Evolutionary conservation across 2,113 vertebrate genomes (phyloP).

Genomic region (Clarias batrachus): DNA sequence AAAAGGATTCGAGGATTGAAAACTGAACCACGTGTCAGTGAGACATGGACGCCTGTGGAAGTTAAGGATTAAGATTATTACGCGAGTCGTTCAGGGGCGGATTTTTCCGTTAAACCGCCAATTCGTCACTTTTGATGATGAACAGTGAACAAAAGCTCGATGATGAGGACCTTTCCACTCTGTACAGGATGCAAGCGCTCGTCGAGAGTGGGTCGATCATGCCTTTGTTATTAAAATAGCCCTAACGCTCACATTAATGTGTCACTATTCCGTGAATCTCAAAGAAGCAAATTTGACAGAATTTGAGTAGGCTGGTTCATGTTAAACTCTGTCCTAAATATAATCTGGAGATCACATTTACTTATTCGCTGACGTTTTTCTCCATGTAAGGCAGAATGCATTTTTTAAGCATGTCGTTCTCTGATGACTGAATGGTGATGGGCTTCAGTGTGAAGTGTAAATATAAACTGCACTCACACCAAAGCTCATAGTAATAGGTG

Average conservation of each 20-base stretch:
- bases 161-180: neutral
- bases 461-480: constrained; percentile 81
- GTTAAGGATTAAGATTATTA: neutral
- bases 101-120: neutral
- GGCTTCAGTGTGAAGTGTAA: neutral
- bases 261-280: neutral
- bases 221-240: constrained; percentile 16
- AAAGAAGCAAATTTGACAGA: neutral
- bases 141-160: neutral
- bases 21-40: neutral
- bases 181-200: neutral
- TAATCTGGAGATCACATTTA: neutral
- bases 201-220: neutral
- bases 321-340: neutral
- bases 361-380: neutral
- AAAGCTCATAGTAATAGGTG: constrained; percentile 96
- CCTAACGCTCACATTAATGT: neutral
- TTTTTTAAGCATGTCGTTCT: neutral
- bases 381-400: neutral
- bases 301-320: neutral
- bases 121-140: neutral
- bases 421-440: neutral
- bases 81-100: too few relatives aligned
- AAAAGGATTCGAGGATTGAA: neutral
- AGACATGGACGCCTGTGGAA: neutral